phyloP scores from a whole-genome alignment of 1,140 invertebrate species.

The Drosophila willistoni region DNA sequence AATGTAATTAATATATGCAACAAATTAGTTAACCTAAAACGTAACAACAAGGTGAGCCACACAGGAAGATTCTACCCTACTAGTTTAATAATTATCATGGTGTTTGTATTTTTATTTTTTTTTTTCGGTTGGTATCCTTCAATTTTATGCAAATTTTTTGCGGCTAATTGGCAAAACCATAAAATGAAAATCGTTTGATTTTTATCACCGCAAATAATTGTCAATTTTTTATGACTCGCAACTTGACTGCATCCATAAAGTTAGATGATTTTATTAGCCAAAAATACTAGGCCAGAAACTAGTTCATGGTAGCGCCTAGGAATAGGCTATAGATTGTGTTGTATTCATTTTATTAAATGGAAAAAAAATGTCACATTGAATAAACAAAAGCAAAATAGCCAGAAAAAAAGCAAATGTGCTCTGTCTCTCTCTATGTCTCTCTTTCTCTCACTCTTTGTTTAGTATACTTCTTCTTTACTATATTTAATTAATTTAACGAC shows the following conservation, averaged over 20 bases:
- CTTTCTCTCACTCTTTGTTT: neutral
- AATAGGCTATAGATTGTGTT: constrained; percentile 46
- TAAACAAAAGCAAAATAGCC: constrained; percentile 51
- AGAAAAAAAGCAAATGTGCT: constrained; percentile 1
- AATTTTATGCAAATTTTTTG: constrained; percentile 43
- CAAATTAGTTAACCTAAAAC: constrained; percentile 24
- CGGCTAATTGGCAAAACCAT: constrained; percentile 61
- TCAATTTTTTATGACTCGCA: constrained; percentile 54
- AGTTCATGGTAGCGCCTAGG: constrained; percentile 29
- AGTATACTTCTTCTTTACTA: constrained; percentile 53
- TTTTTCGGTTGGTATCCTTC: neutral
- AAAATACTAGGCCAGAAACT: constrained; percentile 24
- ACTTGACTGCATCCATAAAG: constrained; percentile 43
- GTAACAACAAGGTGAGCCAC: constrained; percentile 9
- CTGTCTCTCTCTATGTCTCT: neutral
- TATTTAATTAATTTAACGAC: constrained; percentile 83
- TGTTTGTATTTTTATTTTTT: neutral
- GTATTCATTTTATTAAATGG: neutral
- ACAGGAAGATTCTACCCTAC: neutral
- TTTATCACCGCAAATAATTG: constrained; percentile 69
- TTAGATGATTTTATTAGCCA: constrained; percentile 41
- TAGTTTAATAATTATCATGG: no score
- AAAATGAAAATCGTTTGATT: constrained; percentile 64
- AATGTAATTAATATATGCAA: constrained; percentile 61
- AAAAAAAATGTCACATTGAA: constrained; percentile 39